Evolutionary conservation across 2,888 invertebrate genomes (phyloP).

Genomic region (Eupithecia pulchellata): DNA sequence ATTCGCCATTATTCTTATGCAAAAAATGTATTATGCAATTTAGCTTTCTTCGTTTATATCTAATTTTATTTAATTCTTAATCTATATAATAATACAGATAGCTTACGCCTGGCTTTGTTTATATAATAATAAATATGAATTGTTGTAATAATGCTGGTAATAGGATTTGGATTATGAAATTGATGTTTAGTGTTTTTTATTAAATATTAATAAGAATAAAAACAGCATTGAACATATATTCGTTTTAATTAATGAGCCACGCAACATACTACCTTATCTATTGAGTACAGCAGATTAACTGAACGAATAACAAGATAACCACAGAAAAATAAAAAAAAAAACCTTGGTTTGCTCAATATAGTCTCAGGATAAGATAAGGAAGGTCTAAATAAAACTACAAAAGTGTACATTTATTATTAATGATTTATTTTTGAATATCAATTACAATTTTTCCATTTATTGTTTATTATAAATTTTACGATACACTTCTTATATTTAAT

Average conservation of each 20-base stretch:
- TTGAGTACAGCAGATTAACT: too few relatives aligned
- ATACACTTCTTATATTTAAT: slow-evolving; percentile 61
- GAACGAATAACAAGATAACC: not conserved
- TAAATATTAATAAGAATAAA: slow-evolving; percentile 34
- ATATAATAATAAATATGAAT: slow-evolving; percentile 18
- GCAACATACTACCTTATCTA: not conserved
- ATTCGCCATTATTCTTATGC: slow-evolving; percentile 17
- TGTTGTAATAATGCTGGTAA: slow-evolving; percentile 18
- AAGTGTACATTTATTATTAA: slow-evolving; percentile 74
- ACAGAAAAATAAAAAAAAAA: not conserved
- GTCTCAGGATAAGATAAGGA: not conserved
- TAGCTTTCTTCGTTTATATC: not conserved
- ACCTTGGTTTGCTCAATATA: not conserved
- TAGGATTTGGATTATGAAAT: slow-evolving; percentile 32
- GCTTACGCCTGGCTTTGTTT: slow-evolving; percentile 29
- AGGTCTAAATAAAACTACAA: slow-evolving; percentile 52
- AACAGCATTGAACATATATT: slow-evolving; percentile 27
- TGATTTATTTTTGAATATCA: slow-evolving; percentile 78
- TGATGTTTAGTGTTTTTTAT: slow-evolving; percentile 36
- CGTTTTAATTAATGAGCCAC: slow-evolving; percentile 18
- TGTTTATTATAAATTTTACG: slow-evolving; percentile 76
- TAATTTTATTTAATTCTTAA: slow-evolving; percentile 1
- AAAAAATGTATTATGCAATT: slow-evolving; percentile 11
- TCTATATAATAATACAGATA: not conserved
- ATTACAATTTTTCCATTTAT: slow-evolving; percentile 73